Conservation (phyloP, 2,888 invertebrate genomes). For the Rotaria magnacalcarata region DNA sequence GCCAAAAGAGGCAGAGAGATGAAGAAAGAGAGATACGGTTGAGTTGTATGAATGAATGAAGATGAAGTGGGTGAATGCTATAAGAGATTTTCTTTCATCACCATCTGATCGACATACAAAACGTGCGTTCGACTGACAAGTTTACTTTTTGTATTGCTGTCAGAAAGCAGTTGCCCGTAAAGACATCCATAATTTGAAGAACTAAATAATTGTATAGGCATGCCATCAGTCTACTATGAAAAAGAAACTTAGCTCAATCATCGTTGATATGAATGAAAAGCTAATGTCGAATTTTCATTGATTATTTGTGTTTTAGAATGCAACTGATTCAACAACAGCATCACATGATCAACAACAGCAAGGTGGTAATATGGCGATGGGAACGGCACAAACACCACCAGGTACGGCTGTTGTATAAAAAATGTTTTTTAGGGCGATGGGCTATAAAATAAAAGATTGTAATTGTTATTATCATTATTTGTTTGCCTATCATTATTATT, state of each 20-base stretch:
- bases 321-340: not conserved
- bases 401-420: not conserved
- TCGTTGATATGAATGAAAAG: not conserved
- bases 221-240: not conserved
- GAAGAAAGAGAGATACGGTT: not conserved
- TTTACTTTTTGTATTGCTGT: not conserved
- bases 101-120: not conserved
- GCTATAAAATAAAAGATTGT: no score
- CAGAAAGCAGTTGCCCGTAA: not conserved
- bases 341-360: not conserved
- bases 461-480: not conserved
- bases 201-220: not conserved
- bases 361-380: not conserved
- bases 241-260: not conserved
- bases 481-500: not conserved
- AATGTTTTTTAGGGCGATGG: not conserved
- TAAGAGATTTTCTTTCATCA: conserved; percentile 17
- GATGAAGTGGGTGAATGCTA: not conserved
- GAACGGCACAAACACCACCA: not conserved
- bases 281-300: not conserved
- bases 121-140: not conserved
- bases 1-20: not conserved
- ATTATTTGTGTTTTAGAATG: not conserved
- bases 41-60: not conserved
- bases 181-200: not conserved